These are phyloP conservation scores for Strigamia transsilvanica DNA, from an alignment of 2,888 invertebrate species.

Conservation along the genomic window DNA sequence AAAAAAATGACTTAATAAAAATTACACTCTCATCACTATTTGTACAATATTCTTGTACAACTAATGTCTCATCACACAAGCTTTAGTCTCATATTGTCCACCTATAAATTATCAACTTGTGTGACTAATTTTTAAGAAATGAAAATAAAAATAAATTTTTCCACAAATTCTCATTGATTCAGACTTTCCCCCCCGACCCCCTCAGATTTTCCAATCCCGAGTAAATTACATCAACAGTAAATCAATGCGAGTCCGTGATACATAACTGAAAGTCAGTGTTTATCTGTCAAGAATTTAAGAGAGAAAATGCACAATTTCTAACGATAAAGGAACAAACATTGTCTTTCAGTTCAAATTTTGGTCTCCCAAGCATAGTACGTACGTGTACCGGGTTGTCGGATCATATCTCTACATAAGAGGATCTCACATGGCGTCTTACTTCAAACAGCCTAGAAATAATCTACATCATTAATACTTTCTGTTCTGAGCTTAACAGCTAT, in stretches of 20 bases:
- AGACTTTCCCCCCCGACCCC: neutral
- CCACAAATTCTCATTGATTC: constrained; percentile 40
- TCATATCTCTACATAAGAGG: constrained; percentile 52
- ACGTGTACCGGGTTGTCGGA: constrained; percentile 54
- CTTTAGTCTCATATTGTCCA: neutral
- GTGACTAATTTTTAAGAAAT: neutral
- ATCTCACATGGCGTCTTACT: constrained; percentile 26
- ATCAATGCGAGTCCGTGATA: constrained; percentile 12
- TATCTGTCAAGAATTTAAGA: neutral
- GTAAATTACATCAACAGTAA: neutral
- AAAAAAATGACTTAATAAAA: constrained; percentile 6
- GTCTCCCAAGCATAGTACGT: constrained; percentile 54
- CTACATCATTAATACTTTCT: constrained; percentile 71
- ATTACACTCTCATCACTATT: constrained; percentile 9
- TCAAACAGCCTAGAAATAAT: constrained; percentile 69
- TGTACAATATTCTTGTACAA: neutral
- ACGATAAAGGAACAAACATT: neutral
- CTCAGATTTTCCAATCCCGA: neutral
- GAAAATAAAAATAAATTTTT: neutral
- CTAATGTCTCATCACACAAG: constrained; percentile 23
- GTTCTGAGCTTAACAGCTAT: constrained; percentile 63
- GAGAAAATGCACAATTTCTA: neutral
- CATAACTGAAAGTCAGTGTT: constrained; percentile 23
- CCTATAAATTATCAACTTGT: constrained; percentile 32
- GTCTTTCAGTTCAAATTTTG: constrained; percentile 36